These are phyloP conservation scores for Excalfactoria chinensis DNA, from an alignment of 2,113 vertebrate species.

Conservation along the genomic window DNA sequence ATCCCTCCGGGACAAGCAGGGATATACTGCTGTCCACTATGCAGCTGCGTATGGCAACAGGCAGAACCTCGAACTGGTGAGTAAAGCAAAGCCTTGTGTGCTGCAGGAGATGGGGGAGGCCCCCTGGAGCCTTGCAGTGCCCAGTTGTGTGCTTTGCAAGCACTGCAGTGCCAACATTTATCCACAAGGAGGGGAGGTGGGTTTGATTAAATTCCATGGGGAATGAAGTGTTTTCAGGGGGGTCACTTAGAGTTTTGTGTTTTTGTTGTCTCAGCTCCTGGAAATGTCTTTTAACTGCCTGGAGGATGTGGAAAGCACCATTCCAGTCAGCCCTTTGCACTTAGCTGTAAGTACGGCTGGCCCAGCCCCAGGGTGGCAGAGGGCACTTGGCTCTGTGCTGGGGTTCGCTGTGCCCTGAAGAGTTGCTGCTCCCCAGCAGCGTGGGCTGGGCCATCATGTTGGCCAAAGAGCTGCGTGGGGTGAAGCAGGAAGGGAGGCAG, in stretches of 20 bases:
- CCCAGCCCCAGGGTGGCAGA: not conserved
- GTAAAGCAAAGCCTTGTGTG: not conserved
- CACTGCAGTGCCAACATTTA: not conserved
- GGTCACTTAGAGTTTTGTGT: accelerated
- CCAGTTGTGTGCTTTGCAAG: not conserved
- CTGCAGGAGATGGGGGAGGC: not conserved
- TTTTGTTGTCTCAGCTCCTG: slow-evolving; percentile 83
- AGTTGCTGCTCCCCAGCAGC: not conserved
- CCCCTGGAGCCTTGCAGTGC: not conserved
- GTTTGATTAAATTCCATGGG: not conserved
- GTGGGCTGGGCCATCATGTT: not conserved
- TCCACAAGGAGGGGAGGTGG: not conserved
- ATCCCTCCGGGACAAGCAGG: slow-evolving; percentile 90
- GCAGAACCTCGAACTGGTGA: slow-evolving; percentile 94
- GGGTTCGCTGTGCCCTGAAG: not conserved
- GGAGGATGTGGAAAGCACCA: slow-evolving; percentile 92
- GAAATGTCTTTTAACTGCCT: slow-evolving; percentile 98
- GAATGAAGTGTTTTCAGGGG: not conserved
- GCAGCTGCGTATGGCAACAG: slow-evolving; percentile 95
- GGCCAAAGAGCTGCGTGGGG: accelerated
- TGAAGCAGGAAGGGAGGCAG: accelerated
- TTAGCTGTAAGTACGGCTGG: slow-evolving; percentile 89
- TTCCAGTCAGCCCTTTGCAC: slow-evolving; percentile 96
- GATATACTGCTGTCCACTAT: slow-evolving; percentile 96
- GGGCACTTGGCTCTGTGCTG: not conserved